phyloP scores from a whole-genome alignment of 2,888 invertebrate species.

The Xylota segnis region DNA sequence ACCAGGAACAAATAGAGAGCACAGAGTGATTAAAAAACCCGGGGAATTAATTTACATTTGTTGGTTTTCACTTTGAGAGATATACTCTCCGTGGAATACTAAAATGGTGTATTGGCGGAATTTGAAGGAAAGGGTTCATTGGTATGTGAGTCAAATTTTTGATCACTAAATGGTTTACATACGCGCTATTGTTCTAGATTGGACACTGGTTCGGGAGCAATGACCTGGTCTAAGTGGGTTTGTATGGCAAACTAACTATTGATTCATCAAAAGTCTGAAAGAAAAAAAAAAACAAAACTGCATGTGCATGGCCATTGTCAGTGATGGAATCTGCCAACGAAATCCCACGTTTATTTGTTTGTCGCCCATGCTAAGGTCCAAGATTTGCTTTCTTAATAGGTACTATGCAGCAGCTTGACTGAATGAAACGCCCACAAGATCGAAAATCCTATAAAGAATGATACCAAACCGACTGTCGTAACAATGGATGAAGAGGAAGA shows the following conservation, averaged over 20 bases:
- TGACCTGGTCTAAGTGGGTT: conserved; percentile 51
- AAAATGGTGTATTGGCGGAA: conserved; percentile 23
- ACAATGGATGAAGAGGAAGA: conserved; percentile 53
- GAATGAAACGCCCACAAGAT: conserved; percentile 68
- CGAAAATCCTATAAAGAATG: conserved; percentile 37
- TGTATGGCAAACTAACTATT: background rate
- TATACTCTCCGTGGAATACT: conserved; percentile 34
- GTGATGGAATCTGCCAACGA: conserved; percentile 56
- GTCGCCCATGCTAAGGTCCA: conserved; percentile 69
- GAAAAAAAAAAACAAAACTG: conserved; percentile 21
- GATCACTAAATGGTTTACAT: background rate
- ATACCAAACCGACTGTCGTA: conserved; percentile 40
- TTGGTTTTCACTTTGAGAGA: conserved; percentile 11
- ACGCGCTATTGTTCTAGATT: conserved; percentile 20
- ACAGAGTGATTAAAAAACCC: conserved; percentile 16
- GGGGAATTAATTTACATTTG: conserved; percentile 39
- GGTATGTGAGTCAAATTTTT: conserved; percentile 14
- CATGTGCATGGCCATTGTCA: conserved; percentile 24
- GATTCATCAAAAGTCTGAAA: background rate
- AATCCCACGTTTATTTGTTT: conserved; percentile 72
- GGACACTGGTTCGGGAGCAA: conserved; percentile 15
- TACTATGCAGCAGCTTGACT: conserved; percentile 12
- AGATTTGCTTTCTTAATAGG: conserved; percentile 66
- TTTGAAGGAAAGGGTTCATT: conserved; percentile 5
- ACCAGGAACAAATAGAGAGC: conserved; percentile 25